Evolutionary conservation across 2,797 vertebrate species (phyloP), one percentile per base, ranked within the genome.

Genomic region (Anomalospiza imberbis): DNA sequence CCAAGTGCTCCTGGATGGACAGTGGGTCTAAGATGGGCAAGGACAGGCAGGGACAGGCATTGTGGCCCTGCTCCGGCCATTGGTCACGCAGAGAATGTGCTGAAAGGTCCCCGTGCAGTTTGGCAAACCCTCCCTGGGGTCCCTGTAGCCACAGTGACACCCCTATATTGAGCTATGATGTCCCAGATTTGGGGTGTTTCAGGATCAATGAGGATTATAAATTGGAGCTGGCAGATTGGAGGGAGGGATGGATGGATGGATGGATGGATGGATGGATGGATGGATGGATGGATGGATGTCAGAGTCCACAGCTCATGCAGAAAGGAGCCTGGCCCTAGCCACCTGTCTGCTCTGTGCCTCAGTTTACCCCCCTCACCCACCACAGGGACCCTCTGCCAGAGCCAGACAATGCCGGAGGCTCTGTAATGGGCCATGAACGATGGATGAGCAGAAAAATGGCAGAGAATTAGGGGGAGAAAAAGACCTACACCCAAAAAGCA

Each of bases 381-480:
- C 8, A 3, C 50, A n/a, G 32, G 66, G 36, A 68, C 12, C 19
- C 2, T 3, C 44, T 0, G 0, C 1, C 2, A 44, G 57, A 57
- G 21, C 36, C 61, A 12, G n/a, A 2, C 24, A 22, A 40, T 8
- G 6, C 20, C 0, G 0, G 66, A 24, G 25, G 19, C 51, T 68
- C n/a, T 0, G 0, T 32, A 14, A 40, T 1, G 9, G 21, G 66
- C 66, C 2, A 2, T 4, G 10, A 34, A 12, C n/a, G n/a, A n/a
- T n/a, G 54, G 36, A 54, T 14, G 45, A 12, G 12, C 70, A 44
- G 57, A 48, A 17, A 83, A 60, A 47, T 1, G 7, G 31, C 57
- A 40, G 19, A 6, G 20, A 40, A 57, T 7, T 8, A 0, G 7
- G 8, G 6, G 8, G 4, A 16, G 11, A 4, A 1, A 53, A 54